phyloP scores from a whole-genome alignment of 2,113 vertebrate genomes.

The Ptilonorhynchus violaceus region DNA sequence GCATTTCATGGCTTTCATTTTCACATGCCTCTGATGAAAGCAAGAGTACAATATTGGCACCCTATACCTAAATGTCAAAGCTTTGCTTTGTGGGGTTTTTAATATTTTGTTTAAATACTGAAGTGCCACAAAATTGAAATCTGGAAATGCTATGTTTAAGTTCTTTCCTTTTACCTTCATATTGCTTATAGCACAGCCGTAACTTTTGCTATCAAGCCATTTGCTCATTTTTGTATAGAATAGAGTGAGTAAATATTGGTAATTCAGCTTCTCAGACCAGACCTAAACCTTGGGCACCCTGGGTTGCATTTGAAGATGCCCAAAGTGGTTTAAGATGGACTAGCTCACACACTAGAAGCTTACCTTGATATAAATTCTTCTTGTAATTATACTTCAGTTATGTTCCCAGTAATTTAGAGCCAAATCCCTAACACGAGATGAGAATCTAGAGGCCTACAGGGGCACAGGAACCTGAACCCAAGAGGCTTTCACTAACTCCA shows the following conservation, averaged over 20 bases:
- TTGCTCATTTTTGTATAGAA: not conserved
- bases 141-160: conserved; percentile 37
- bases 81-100: not conserved
- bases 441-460: not conserved
- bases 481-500: not conserved
- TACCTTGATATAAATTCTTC: not conserved
- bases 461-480: not conserved
- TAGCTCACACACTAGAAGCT: not conserved
- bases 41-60: not conserved
- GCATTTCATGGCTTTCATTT: not conserved
- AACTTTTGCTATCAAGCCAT: not conserved
- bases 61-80: conserved; percentile 57
- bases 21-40: not conserved
- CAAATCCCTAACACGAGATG: not conserved
- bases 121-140: conserved; percentile 10
- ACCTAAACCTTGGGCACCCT: not conserved
- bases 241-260: not conserved
- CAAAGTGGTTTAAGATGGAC: not conserved
- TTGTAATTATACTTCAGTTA: not conserved
- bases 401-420: not conserved
- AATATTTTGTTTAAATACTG: conserved; percentile 47
- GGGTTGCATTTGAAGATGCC: fast-evolving
- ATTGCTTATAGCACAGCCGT: not conserved
- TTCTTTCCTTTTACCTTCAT: not conserved
- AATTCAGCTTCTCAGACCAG: not conserved